Evolutionary conservation across 2,888 invertebrate genomes (phyloP), one percentile per base, ranked within the genome.

Genomic region (Sminthurides aquaticus): DNA sequence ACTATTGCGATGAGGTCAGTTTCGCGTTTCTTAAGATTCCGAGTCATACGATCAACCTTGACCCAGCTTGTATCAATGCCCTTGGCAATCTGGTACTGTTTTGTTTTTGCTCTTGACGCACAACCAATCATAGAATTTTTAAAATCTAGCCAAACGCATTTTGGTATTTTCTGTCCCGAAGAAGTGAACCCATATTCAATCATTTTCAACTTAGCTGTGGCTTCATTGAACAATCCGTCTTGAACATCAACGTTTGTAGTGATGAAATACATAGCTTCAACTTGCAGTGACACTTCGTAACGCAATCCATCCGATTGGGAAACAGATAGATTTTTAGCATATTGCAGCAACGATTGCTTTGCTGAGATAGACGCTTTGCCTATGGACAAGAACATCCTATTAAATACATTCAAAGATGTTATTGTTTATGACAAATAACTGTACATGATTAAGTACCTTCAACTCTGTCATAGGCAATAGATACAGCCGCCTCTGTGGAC

Each of bases 221-320:
- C 15, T 1, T 70, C 71, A 64, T 72, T 72, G 24, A 70, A 68
- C 8, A 74, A 54, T 0, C 70, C 69, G 55, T 72, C 72, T 0
- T 29, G 2, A 0, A 69, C 67, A 48, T 68, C 65, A 24, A 73
- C 27, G 43, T 73, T 73, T 8, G 59, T 60, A 0, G 65, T 54
- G 3, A 72, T 49, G 26, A 64, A 57, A 28, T 64, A 67, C 22
- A 29, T 8, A 1, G 25, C 64, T 1, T 60, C 67, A 22, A 64
- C 61, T 54, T 67, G 27, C 2, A 64, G 24, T 2, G 2, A 18
- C 5, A 60, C 49, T 22, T 3, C 1, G 27, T 55, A 54, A 22
- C 24, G 60, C 26, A 67, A 3, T 20, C 64, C 60, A 54, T 64
- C 64, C 29, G 56, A 24, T 49, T n/a, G n/a, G n/a, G n/a, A n/a